Percentiles rank a stretch among this genome's conserved stretches.
Conservation (phyloP, 2,888 invertebrate genomes). For the Sinodicranocentrus sp. region DNA sequence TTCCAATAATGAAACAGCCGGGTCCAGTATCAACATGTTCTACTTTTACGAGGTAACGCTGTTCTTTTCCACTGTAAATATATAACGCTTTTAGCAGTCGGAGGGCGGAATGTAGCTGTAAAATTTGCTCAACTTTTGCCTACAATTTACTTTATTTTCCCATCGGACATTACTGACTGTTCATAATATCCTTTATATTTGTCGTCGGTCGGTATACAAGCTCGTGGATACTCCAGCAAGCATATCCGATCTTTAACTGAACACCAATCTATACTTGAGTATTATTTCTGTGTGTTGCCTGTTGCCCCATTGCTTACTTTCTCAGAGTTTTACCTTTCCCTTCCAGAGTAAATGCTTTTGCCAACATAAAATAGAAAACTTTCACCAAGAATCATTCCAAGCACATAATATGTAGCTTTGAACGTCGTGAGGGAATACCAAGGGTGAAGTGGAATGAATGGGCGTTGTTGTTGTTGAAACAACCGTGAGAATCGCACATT, state of each 20-base stretch:
- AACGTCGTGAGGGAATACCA: neutral
- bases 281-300: too few species aligned
- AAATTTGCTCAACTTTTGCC: neutral
- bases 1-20: slow-evolving; percentile 43
- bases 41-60: slow-evolving; percentile 70
- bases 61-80: slow-evolving; percentile 30
- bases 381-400: too few species aligned
- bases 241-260: too few species aligned
- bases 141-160: neutral
- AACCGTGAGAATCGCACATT: slow-evolving; percentile 17
- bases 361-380: too few species aligned
- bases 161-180: neutral
- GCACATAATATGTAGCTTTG: too few species aligned
- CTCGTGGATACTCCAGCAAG: too few species aligned
- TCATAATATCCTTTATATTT: neutral
- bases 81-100: neutral
- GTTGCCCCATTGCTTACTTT: slow-evolving; percentile 1
- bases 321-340: too few species aligned
- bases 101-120: neutral
- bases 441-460: slow-evolving; percentile 19
- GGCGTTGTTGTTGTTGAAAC: slow-evolving; percentile 10
- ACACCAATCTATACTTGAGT: too few species aligned
- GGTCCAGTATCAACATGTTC: slow-evolving; percentile 64
- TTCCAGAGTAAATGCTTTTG: too few species aligned
- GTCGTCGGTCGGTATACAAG: neutral